Evolutionary conservation across 1,140 invertebrate species (phyloP).

Genomic region (Drosophila teissieri): DNA sequence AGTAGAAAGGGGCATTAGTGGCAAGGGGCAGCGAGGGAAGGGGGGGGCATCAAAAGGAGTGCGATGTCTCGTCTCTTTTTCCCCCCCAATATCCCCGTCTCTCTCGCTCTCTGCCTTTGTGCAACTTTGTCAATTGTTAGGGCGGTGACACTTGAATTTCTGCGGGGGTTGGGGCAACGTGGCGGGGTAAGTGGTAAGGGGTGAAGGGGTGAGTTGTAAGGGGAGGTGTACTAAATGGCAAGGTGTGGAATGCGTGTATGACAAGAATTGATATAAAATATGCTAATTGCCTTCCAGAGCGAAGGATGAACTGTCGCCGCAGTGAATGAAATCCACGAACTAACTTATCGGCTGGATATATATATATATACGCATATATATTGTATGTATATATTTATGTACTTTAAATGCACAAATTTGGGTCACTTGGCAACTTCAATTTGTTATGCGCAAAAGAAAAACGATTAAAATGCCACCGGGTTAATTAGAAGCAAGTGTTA

Average conservation of each 20-base stretch:
- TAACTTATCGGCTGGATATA: neutral
- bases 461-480: neutral
- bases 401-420: too few relatives aligned
- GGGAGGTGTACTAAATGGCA: slow-evolving; percentile 28
- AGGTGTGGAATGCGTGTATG: slow-evolving; percentile 78
- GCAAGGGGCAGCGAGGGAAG: too few relatives aligned
- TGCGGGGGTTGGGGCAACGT: slow-evolving; percentile 10
- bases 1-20: neutral
- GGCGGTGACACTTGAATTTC: slow-evolving; percentile 53
- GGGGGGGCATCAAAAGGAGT: neutral
- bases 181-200: neutral
- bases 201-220: too few relatives aligned
- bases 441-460: neutral
- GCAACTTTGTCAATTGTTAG: slow-evolving; percentile 71
- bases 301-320: slow-evolving; percentile 2
- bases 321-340: neutral
- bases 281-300: slow-evolving; percentile 69
- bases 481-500: neutral
- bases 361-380: too few relatives aligned
- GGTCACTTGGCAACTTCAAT: neutral
- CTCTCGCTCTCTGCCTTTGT: slow-evolving; percentile 50
- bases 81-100: slow-evolving; percentile 10
- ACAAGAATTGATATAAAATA: slow-evolving; percentile 80
- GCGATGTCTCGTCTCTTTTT: slow-evolving; percentile 16
- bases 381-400: too few relatives aligned